Conservation (phyloP, 2,113 vertebrate species). For the Cynoglossus semilaevis region DNA sequence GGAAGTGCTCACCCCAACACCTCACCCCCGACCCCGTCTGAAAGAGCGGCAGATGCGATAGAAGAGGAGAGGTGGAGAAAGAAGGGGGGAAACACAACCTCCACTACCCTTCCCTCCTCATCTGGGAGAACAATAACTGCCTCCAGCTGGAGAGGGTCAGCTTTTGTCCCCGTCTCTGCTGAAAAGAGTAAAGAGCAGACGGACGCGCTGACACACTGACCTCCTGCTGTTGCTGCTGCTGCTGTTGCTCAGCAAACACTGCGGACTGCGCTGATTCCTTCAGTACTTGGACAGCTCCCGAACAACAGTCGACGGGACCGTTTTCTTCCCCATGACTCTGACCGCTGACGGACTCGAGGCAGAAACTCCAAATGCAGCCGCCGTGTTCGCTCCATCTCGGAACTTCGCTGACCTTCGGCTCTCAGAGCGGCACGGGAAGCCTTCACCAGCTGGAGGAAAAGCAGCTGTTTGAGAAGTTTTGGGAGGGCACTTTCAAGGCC, state of each 20-base stretch:
- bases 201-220: slow-evolving; percentile 60
- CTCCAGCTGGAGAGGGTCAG: slow-evolving; percentile 57
- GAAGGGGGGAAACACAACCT: slow-evolving; percentile 41
- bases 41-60: slow-evolving; percentile 71
- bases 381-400: slow-evolving; percentile 40
- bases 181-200: too few species aligned
- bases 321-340: slow-evolving; percentile 17
- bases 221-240: slow-evolving; percentile 44
- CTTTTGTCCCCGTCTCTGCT: slow-evolving; percentile 63
- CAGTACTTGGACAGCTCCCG: slow-evolving; percentile 81
- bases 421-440: slow-evolving; percentile 65
- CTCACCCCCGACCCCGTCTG: slow-evolving; percentile 18
- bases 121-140: slow-evolving; percentile 66
- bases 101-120: slow-evolving; percentile 36
- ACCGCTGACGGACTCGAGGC: not conserved
- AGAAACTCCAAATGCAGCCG: slow-evolving; percentile 42
- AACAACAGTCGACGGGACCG: slow-evolving; percentile 1
- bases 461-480: slow-evolving; percentile 99
- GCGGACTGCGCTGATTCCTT: slow-evolving; percentile 34
- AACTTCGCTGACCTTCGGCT: slow-evolving; percentile 36
- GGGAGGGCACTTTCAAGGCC: slow-evolving; percentile 95
- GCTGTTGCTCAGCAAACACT: slow-evolving; percentile 8
- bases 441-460: slow-evolving; percentile 89
- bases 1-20: not conserved
- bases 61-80: slow-evolving; percentile 45